Evolutionary conservation across 1,140 invertebrate species (phyloP), one percentile per base, ranked within the genome.

Genomic region (Eulimnadia texana): DNA sequence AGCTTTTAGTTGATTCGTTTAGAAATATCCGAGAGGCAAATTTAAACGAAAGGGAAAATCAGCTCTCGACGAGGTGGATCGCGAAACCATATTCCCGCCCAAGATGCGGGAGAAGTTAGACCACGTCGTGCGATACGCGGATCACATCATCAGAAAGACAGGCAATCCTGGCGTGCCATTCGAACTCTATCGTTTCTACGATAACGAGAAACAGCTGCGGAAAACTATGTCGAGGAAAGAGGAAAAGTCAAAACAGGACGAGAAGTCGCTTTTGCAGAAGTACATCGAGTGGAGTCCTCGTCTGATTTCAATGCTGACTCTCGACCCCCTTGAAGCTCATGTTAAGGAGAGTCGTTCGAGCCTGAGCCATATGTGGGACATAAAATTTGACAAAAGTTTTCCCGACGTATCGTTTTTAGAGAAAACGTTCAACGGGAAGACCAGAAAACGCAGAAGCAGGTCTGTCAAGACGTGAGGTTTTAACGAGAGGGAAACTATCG

Each of bases 101-200:
- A 20, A 9, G 50, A 50, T 50, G 10, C 20, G 58, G 42, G 33
- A 11, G 2, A 20, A 25, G 11, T 20, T 68, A 2, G 67, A 68
- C 27, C 66, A 63, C 24, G 65, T 59, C 11, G 62, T 68, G 3
- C 62, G 62, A 0, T 66, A 66, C 24, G 64, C 64, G 19, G 55
- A 67, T 33, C 53, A 63, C 52, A 27, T 63, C 6, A 52, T 67
- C 3, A 22, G 29, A 19, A 19, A 57, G 29, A 56, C 28, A 10
- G 22, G 58, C 3, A 59, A 62, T 1, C 28, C 20, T 0, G 58
- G 33, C 0, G 16, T 67, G 23, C 67, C 67, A 1, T 56, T 68
- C 19, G 57, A 67, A 19, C 60, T 62, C 42, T 68, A 68, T 58
- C 61, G 65, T 51, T 67, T 64, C 62, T 68, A 67, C 47, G 66